Conservation (phyloP, 2,797 vertebrate species). For the Silurus lanzhouensis region DNA sequence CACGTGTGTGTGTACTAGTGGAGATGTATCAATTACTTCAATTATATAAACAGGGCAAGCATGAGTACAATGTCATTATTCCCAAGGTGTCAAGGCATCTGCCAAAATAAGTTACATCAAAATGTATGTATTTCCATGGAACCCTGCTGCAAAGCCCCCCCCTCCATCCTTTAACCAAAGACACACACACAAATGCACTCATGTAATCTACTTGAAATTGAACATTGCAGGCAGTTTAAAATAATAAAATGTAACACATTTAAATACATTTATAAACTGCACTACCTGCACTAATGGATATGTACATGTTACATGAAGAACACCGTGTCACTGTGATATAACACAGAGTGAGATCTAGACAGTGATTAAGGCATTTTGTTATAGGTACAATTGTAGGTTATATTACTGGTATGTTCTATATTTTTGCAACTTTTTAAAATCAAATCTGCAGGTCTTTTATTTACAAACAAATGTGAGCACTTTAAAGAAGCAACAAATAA, state of each 20-base stretch:
- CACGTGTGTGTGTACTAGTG: neutral
- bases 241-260: neutral
- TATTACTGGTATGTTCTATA: neutral
- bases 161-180: neutral
- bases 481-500: neutral
- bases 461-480: neutral
- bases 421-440: neutral
- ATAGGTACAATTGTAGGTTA: neutral
- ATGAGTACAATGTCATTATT: constrained; percentile 39
- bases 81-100: constrained; percentile 49
- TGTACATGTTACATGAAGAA: neutral
- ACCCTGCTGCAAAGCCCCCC: constrained; percentile 3
- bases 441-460: neutral
- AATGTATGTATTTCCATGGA: constrained; percentile 21
- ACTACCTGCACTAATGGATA: neutral
- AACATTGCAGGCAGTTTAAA: neutral
- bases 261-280: neutral
- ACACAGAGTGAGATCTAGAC: neutral
- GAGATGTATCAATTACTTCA: constrained; percentile 51
- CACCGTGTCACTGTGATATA: neutral
- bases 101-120: constrained; percentile 46
- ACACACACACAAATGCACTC: constrained; percentile 19
- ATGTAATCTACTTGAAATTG: neutral
- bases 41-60: constrained; percentile 42
- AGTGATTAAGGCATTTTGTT: neutral